phyloP scores from a whole-genome alignment of 2,797 vertebrate genomes.

The Pterois miles region DNA sequence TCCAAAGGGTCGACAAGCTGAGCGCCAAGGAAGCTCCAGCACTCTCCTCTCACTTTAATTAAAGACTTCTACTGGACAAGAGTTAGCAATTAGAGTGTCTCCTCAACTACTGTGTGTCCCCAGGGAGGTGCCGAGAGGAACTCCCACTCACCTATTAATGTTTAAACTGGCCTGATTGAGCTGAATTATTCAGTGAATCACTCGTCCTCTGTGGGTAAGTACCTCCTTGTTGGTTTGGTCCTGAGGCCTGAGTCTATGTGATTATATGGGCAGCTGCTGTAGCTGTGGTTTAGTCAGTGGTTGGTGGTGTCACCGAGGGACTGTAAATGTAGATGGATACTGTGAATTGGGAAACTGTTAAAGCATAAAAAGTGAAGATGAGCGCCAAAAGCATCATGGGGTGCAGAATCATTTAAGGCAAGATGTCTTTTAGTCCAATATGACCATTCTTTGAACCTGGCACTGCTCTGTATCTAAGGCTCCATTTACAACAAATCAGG shows the following conservation, averaged over 20 bases:
- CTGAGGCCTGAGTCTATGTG: constrained; percentile 16
- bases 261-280: constrained; percentile 16
- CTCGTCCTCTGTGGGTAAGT: constrained; percentile 48
- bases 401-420: neutral
- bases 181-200: constrained; percentile 79
- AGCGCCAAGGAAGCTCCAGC: constrained; percentile 45
- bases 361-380: neutral
- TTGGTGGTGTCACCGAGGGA: neutral
- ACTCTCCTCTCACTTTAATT: constrained; percentile 69
- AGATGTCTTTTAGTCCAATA: neutral
- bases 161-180: constrained; percentile 74
- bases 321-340: neutral
- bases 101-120: constrained; percentile 64
- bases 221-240: constrained; percentile 50
- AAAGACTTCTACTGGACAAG: constrained; percentile 74
- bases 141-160: constrained; percentile 75
- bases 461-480: neutral
- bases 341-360: neutral
- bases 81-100: constrained; percentile 77
- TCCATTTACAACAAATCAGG: too few species aligned
- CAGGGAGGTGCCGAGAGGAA: constrained; percentile 65
- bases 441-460: neutral
- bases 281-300: neutral
- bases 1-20: constrained; percentile 51
- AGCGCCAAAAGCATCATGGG: neutral